A percentile compares a stretch with the other conserved stretches of the same genome.
Evolutionary conservation across 2,888 invertebrate species (phyloP).

Genomic region (Polydrusus pterygomalis): DNA sequence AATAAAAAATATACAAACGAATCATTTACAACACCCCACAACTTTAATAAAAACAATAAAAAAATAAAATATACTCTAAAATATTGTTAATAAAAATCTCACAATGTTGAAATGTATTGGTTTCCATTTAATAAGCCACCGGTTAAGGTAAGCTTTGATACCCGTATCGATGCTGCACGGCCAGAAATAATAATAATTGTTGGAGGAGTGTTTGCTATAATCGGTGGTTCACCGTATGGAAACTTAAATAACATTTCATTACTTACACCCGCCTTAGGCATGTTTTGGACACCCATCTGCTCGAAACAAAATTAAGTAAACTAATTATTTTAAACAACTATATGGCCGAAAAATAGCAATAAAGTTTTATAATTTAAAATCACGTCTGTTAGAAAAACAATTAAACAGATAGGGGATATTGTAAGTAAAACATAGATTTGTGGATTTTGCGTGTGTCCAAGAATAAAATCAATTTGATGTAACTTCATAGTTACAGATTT

Average conservation of each 20-base stretch:
- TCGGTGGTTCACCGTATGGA: neutral
- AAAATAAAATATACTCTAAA: conserved; percentile 29
- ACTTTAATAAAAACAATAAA: conserved; percentile 28
- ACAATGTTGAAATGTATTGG: neutral
- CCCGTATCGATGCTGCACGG: no score
- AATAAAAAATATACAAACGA: conserved; percentile 32
- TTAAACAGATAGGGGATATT: no score
- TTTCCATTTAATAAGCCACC: conserved; percentile 13
- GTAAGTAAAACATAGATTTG: no score
- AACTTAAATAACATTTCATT: conserved; percentile 2
- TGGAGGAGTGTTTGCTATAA: no score
- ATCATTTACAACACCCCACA: conserved; percentile 13
- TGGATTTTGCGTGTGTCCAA: no score
- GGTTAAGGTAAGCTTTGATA: neutral
- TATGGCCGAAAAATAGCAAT: neutral
- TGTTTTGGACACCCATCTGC: neutral
- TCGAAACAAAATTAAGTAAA: neutral
- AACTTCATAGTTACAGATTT: no score
- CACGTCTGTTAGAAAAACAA: neutral
- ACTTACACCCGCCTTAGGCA: neutral
- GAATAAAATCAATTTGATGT: no score
- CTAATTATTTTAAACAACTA: neutral
- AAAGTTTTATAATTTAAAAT: neutral
- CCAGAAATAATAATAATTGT: no score
- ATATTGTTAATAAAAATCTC: conserved; percentile 26